Conservation (phyloP, 37 sponge, comb jelly and placozoan genomes). For the Dysidea cf. avara region DNA sequence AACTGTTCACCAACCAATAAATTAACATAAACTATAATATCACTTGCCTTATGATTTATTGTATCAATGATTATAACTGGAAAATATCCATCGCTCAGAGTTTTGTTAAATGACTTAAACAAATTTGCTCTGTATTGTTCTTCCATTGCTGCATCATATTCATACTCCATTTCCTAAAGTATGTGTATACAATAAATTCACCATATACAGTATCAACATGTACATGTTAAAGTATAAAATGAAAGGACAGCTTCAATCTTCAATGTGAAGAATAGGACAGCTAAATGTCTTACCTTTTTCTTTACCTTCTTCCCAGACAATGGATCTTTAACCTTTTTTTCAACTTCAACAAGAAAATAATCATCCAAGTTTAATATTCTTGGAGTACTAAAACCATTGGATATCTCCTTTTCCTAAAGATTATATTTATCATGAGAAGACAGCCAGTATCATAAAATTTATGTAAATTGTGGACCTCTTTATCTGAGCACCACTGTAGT, state of each 20-base stretch:
- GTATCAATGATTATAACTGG: slow-evolving; percentile 80
- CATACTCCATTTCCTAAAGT: slow-evolving; percentile 67
- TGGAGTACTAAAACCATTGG: slow-evolving; percentile 59
- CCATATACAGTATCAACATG: too few species aligned
- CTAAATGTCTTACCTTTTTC: not conserved
- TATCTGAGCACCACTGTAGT: too few species aligned
- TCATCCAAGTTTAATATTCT: slow-evolving; percentile 78
- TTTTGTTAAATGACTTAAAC: slow-evolving; percentile 81
- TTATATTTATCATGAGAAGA: too few species aligned
- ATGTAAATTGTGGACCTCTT: too few species aligned
- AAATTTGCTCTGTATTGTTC: slow-evolving; percentile 67
- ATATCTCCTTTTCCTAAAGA: slow-evolving; percentile 71
- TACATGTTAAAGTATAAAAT: too few species aligned
- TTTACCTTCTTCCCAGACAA: slow-evolving; percentile 41
- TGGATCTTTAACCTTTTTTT: slow-evolving; percentile 63
- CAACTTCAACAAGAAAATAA: slow-evolving; percentile 87
- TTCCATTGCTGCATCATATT: slow-evolving; percentile 77
- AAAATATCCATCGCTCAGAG: slow-evolving; percentile 87
- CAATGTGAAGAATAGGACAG: too few species aligned
- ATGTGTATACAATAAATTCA: too few species aligned
- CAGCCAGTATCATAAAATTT: too few species aligned
- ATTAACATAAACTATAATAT: not conserved
- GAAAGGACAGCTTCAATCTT: too few species aligned
- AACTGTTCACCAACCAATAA: not conserved
- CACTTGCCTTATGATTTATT: slow-evolving; percentile 65